These are phyloP conservation scores for Ochropleura leucogaster DNA, from an alignment of 2,888 invertebrate genomes.

Conservation along the genomic window DNA sequence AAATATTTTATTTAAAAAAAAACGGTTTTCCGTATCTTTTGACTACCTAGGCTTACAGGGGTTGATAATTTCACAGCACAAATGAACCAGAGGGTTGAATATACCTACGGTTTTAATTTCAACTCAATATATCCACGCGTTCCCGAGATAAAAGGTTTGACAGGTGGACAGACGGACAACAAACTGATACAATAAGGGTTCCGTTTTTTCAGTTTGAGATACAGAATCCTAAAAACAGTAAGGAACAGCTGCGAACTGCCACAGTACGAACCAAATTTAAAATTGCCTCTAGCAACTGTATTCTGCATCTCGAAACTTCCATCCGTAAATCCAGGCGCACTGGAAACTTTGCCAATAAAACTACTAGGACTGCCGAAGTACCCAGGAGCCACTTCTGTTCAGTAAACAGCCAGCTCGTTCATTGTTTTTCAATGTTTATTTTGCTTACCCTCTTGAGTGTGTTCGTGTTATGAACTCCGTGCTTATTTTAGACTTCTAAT, in stretches of 20 bases:
- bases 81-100: too few relatives aligned
- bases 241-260: neutral
- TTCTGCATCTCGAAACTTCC: constrained; percentile 42
- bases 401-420: constrained; percentile 37
- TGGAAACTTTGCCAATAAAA: constrained; percentile 63
- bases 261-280: constrained; percentile 40
- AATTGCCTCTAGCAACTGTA: constrained; percentile 37
- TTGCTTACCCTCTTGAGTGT: constrained; percentile 44
- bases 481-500: constrained; percentile 42
- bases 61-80: too few relatives aligned
- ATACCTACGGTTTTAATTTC: too few relatives aligned
- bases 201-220: too few relatives aligned
- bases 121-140: too few relatives aligned
- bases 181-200: too few relatives aligned
- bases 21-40: neutral
- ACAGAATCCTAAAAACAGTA: neutral
- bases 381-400: constrained; percentile 26
- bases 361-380: constrained; percentile 23
- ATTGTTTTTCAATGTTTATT: constrained; percentile 58
- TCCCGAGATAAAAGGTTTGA: too few relatives aligned
- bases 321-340: constrained; percentile 22
- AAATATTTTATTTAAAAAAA: neutral
- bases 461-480: constrained; percentile 46
- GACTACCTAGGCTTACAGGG: too few relatives aligned
- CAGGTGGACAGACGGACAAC: too few relatives aligned